These are phyloP conservation scores for Merops nubicus DNA, from an alignment of 2,113 vertebrate genomes.

Conservation along the genomic window DNA sequence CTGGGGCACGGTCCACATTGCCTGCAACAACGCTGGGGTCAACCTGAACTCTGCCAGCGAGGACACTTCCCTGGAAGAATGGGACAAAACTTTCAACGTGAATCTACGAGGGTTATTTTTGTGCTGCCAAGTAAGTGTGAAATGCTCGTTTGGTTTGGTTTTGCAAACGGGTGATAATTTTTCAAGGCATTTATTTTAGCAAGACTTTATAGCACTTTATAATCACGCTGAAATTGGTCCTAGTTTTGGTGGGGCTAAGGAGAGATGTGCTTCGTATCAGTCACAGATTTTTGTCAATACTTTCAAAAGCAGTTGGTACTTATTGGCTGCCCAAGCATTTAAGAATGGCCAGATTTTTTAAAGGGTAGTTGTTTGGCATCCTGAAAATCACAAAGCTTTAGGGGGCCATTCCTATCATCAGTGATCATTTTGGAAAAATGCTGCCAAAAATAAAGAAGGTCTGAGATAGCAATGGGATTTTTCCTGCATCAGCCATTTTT, in stretches of 20 bases:
- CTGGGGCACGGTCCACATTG: constrained; percentile 77
- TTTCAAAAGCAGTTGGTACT: background rate
- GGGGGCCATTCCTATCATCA: background rate
- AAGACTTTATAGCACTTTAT: background rate
- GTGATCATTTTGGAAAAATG: background rate
- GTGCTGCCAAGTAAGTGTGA: constrained; percentile 81
- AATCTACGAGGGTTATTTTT: constrained; percentile 83
- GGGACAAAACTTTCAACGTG: constrained; percentile 82
- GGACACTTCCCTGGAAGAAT: constrained; percentile 80
- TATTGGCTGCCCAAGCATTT: background rate
- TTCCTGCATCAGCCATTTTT: constrained; percentile 56
- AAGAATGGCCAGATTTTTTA: background rate
- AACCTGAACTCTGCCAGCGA: constrained; percentile 85
- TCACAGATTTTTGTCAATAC: background rate
- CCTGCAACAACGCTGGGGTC: constrained; percentile 82
- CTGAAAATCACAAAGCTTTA: background rate
- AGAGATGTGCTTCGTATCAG: background rate
- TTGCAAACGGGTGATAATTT: background rate
- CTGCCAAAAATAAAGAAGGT: background rate
- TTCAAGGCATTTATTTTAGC: background rate
- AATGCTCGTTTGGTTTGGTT: background rate
- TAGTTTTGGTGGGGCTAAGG: background rate
- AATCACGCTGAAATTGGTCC: background rate
- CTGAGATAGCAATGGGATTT: constrained; percentile 12
- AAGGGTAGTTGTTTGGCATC: background rate